Evolutionary conservation across 1,140 invertebrate species (phyloP), one percentile per base, ranked within the genome.

Genomic region (Drosophila azteca): DNA sequence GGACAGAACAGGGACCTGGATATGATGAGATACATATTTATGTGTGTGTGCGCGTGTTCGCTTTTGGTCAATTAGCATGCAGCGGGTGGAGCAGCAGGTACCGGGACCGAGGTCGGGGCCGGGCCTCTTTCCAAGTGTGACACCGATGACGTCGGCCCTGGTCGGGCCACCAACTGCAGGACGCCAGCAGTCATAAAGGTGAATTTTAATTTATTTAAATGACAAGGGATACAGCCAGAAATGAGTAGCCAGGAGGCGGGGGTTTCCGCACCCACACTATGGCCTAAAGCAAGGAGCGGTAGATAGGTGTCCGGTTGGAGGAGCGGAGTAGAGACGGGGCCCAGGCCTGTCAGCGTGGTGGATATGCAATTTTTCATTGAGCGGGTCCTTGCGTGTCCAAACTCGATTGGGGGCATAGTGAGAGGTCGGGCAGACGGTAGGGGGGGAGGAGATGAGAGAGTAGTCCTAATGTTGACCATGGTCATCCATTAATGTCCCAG

Each of bases 121-220:
- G 45, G 5, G 29, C 24, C 8, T 45, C 61, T 60, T 51, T 64
- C 35, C 79, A 75, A 73, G 79, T 81, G 82, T 85, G 81, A 81
- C 82, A 70, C 72, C 77, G 74, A 82, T 87, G 82, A 85, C 82
- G 82, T 81, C 68, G 75, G 53, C 41, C 31, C 35, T 24, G 51
- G 35, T 39, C 11, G 35, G 35, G 11, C 35, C 35, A 39, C 55
- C 57, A 15, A 60, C 49, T 79, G 78, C 72, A 76, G 55, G 72
- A 65, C 71, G 63, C 29, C 31, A 22, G 57, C 63, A 66, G 62
- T 76, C 80, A 79, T 83, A 72, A 72, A 66, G 81, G 74, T 63
- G 60, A 88, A 79, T 79, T 87, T 68, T 87, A 88, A 87, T 87
- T 87, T 82, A 87, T 87, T 87, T 87, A 87, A 87, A 87, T 87